Conservation (phyloP, 2,113 vertebrate species). For the Vombatus ursinus region DNA sequence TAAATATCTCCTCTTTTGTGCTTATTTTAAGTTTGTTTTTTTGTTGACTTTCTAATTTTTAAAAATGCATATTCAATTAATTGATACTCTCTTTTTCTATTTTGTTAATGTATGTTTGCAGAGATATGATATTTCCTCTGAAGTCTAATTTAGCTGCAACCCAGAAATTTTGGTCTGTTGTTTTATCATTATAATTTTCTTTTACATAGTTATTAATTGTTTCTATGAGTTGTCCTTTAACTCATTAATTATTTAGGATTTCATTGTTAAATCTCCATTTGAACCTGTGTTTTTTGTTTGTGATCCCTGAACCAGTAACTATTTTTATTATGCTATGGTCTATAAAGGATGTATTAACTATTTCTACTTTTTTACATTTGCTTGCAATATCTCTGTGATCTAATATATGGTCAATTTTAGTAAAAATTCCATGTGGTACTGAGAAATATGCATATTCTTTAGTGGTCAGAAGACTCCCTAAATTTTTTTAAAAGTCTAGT, state of each 20-base stretch:
- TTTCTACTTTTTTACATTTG: not conserved
- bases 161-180: not conserved
- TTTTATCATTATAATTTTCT: not conserved
- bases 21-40: not conserved
- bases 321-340: not conserved
- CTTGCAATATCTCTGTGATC: not conserved
- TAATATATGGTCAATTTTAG: not conserved
- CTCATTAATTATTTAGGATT: not conserved
- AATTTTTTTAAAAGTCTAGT: not conserved
- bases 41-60: not conserved
- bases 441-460: not conserved
- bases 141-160: not conserved
- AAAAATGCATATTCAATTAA: not conserved
- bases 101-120: not conserved
- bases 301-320: not conserved
- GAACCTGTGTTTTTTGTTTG: not conserved
- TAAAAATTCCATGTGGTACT: not conserved
- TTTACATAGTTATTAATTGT: not conserved
- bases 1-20: not conserved
- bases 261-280: not conserved
- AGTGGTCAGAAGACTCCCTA: not conserved
- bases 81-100: not conserved
- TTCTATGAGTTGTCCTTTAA: not conserved
- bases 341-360: not conserved
- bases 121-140: not conserved